Evolutionary conservation across 2,888 invertebrate genomes (phyloP).

Genomic region (Petrolisthes cinctipes): DNA sequence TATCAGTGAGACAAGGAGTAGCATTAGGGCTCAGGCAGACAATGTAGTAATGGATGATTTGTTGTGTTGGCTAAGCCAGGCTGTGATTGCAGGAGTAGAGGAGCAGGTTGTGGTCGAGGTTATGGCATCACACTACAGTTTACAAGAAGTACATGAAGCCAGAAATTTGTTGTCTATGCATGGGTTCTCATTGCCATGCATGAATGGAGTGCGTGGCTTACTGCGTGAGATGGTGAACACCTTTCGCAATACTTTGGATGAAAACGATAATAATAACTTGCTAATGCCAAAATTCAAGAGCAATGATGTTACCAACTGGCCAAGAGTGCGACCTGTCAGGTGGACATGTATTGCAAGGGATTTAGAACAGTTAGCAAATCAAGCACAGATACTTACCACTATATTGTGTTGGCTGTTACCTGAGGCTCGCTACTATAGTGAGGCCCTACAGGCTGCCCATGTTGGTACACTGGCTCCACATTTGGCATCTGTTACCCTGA

Average conservation of each 20-base stretch:
- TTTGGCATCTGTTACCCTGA: background rate
- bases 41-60: slow-evolving; percentile 17
- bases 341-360: background rate
- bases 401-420: slow-evolving; percentile 11
- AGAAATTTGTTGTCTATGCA: slow-evolving; percentile 14
- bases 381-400: background rate
- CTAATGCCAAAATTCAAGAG: slow-evolving; percentile 14
- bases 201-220: slow-evolving; percentile 33
- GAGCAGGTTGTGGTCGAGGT: slow-evolving; percentile 11
- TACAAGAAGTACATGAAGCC: slow-evolving; percentile 26
- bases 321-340: slow-evolving; percentile 15
- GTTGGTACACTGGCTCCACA: slow-evolving; percentile 17
- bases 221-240: slow-evolving; percentile 17
- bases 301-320: slow-evolving; percentile 13
- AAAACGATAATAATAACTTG: background rate
- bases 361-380: background rate
- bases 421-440: slow-evolving; percentile 9
- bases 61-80: slow-evolving; percentile 23
- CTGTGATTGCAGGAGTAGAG: slow-evolving; percentile 7
- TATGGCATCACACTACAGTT: slow-evolving; percentile 8
- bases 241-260: background rate
- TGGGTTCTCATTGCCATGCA: slow-evolving; percentile 17
- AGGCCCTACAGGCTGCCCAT: slow-evolving; percentile 6
- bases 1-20: background rate
- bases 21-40: background rate